A percentile compares a stretch with the other conserved stretches of the same genome.
Conservation (phyloP, 2,797 vertebrate genomes). For the Enteromius anoplus region DNA sequence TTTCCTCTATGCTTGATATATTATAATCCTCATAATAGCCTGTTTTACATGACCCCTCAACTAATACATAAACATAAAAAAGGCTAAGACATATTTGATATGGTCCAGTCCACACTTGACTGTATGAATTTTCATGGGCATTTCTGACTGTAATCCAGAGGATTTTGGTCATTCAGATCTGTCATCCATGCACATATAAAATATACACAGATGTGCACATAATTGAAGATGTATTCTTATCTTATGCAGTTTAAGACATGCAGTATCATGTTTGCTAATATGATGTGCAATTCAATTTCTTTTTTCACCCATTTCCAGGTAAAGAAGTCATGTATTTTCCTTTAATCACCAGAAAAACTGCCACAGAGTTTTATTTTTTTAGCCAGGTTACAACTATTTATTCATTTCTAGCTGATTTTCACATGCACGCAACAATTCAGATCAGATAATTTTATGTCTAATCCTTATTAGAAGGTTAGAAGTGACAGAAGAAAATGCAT, state of each 20-base stretch:
- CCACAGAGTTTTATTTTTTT: not conserved
- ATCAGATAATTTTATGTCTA: not conserved
- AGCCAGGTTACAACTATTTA: not conserved
- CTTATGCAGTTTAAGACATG: not conserved
- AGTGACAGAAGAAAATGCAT: not conserved
- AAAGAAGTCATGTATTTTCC: not conserved
- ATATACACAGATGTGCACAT: not conserved
- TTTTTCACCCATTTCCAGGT: not conserved
- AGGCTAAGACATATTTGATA: constrained; percentile 14
- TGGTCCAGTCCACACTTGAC: not conserved
- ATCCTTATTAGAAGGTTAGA: not conserved
- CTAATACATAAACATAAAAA: constrained; percentile 34
- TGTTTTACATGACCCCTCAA: constrained; percentile 17
- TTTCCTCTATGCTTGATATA: not conserved
- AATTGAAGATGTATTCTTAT: not conserved
- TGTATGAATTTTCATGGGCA: constrained; percentile 20
- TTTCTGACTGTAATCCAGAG: not conserved
- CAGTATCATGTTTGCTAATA: not conserved
- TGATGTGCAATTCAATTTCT: not conserved
- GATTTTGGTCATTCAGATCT: not conserved
- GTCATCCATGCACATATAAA: not conserved
- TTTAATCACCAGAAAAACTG: not conserved
- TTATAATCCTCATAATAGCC: constrained; percentile 16
- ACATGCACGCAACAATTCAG: not conserved
- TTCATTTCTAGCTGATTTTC: not conserved